Conservation (phyloP, 2,888 invertebrate genomes). For the Cheilosia variabilis region DNA sequence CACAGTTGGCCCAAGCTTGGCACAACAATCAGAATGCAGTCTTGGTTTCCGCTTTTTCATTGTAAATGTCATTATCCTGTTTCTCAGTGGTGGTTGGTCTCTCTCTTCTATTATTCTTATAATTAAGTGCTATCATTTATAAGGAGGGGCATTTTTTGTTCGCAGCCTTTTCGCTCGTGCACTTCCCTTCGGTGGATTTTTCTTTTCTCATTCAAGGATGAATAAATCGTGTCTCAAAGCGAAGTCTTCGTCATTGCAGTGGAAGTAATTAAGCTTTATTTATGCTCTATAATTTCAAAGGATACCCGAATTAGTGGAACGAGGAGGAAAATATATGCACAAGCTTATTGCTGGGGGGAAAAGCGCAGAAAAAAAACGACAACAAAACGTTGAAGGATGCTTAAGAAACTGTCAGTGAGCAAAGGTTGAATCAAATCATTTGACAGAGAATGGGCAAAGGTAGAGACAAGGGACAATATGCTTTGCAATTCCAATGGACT, state of each 20-base stretch:
- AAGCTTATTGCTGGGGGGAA: slow-evolving; percentile 20
- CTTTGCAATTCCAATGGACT: background rate
- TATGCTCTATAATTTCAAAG: slow-evolving; percentile 72
- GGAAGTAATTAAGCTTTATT: slow-evolving; percentile 75
- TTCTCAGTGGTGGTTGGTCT: slow-evolving; percentile 2
- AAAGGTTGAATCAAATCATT: slow-evolving; percentile 18
- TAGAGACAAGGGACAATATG: background rate
- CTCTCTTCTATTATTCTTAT: slow-evolving; percentile 39
- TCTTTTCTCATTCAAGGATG: slow-evolving; percentile 34
- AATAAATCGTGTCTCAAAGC: slow-evolving; percentile 54
- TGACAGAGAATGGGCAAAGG: background rate
- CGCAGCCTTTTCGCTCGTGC: background rate
- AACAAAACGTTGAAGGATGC: slow-evolving; percentile 3
- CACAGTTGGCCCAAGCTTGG: slow-evolving; percentile 4
- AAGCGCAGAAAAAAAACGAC: background rate
- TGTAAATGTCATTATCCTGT: slow-evolving; percentile 59
- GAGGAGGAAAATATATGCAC: slow-evolving; percentile 9
- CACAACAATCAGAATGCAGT: slow-evolving; percentile 59
- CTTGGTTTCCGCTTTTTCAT: slow-evolving; percentile 60
- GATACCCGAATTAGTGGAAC: slow-evolving; percentile 18
- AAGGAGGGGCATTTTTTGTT: slow-evolving; percentile 16
- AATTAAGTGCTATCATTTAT: slow-evolving; percentile 73
- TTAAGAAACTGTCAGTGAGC: slow-evolving; percentile 24
- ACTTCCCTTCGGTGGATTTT: slow-evolving; percentile 30
- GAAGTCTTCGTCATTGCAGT: slow-evolving; percentile 71